Evolutionary conservation across 2,797 vertebrate genomes (phyloP).

Genomic region (Champsocephalus esox): DNA sequence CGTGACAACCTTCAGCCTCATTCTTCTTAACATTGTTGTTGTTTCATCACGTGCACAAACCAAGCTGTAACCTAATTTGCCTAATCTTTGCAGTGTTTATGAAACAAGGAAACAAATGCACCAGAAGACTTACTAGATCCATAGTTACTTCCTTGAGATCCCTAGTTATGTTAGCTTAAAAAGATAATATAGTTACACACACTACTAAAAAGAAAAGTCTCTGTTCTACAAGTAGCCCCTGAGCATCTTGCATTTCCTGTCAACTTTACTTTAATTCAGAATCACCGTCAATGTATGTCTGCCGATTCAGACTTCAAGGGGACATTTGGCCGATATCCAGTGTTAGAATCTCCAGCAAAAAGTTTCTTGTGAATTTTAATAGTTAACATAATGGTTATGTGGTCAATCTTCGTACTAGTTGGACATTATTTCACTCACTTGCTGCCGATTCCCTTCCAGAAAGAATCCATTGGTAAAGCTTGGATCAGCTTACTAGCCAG

Average conservation of each 20-base stretch:
- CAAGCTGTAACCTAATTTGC: not conserved
- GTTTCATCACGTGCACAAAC: not conserved
- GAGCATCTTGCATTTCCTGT: conserved; percentile 4
- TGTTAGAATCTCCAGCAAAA: accelerated
- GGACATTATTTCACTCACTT: conserved; percentile 15
- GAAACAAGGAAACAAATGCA: not conserved
- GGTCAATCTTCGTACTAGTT: conserved; percentile 5
- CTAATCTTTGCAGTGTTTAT: not conserved
- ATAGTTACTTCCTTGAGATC: no score
- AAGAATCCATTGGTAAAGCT: conserved; percentile 35
- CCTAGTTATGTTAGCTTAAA: conserved; percentile 7
- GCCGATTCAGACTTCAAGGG: not conserved
- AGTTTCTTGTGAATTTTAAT: accelerated
- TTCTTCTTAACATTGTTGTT: not conserved
- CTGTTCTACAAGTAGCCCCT: not conserved
- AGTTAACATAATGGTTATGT: not conserved
- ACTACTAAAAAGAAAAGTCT: conserved; percentile 5
- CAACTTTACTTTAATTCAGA: not conserved
- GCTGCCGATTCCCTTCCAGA: conserved; percentile 10
- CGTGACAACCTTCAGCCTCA: not conserved
- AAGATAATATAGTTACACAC: conserved; percentile 15
- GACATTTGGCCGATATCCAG: not conserved
- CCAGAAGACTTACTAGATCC: not conserved
- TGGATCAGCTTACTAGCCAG: conserved; percentile 43
- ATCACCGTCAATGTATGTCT: conserved; percentile 1